Conservation (phyloP, 2,797 vertebrate genomes). For the Chrosomus eos region DNA sequence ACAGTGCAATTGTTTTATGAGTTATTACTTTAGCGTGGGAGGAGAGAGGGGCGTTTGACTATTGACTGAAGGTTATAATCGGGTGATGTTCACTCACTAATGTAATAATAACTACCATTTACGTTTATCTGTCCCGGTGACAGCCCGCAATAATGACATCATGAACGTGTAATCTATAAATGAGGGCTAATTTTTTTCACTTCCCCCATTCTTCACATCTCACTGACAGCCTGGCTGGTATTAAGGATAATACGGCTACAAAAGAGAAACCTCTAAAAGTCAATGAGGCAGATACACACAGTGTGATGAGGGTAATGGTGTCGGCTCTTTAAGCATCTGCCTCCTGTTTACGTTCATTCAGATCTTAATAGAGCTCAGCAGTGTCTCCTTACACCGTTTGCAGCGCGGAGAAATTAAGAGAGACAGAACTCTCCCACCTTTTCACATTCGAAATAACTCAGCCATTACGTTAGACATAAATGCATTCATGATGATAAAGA, state of each 20-base stretch:
- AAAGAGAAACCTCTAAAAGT: conserved; percentile 72
- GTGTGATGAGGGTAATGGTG: conserved; percentile 74
- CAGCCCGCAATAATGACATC: conserved; percentile 50
- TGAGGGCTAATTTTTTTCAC: conserved; percentile 56
- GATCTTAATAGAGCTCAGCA: conserved; percentile 57
- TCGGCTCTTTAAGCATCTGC: conserved; percentile 69
- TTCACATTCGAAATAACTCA: conserved; percentile 8
- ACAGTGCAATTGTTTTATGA: conserved; percentile 21
- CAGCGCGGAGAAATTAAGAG: conserved; percentile 31
- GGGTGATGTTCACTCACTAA: conserved; percentile 60
- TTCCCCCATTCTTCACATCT: conserved; percentile 60
- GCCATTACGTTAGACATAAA: conserved; percentile 20
- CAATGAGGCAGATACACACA: conserved; percentile 73
- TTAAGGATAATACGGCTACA: conserved; percentile 77
- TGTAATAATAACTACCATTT: conserved; percentile 51
- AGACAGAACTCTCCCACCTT: conserved; percentile 34
- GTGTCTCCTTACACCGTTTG: conserved; percentile 18
- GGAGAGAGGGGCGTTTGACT: conserved; percentile 30
- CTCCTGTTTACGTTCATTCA: conserved; percentile 68
- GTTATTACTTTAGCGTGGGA: conserved; percentile 27
- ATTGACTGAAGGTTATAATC: conserved; percentile 62
- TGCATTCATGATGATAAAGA: conserved; percentile 25
- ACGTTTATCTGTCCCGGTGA: conserved; percentile 30
- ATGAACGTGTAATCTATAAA: conserved; percentile 41
- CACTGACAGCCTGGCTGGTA: conserved; percentile 70